These are phyloP conservation scores for Leptocoma aspasia DNA, from an alignment of 2,113 vertebrate genomes.

Conservation along the genomic window DNA sequence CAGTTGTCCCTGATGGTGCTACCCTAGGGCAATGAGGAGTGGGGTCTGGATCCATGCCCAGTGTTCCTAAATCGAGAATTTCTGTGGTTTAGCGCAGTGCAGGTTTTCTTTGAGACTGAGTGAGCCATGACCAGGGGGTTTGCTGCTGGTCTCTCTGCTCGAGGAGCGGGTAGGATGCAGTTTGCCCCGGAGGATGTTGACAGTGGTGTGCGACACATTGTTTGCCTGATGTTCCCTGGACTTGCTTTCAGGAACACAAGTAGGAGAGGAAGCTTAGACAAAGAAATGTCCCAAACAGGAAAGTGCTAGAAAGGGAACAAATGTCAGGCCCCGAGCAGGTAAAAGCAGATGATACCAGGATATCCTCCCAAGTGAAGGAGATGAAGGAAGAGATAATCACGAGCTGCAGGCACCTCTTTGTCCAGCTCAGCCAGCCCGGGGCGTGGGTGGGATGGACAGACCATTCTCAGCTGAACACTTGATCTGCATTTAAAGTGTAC, in stretches of 20 bases:
- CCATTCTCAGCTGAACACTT: neutral
- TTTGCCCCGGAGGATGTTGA: neutral
- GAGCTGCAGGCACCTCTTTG: neutral
- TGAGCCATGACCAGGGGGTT: neutral
- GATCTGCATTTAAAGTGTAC: neutral
- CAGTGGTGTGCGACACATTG: fast-evolving
- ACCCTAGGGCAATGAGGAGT: neutral
- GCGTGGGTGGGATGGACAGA: neutral
- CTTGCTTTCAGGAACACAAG: neutral
- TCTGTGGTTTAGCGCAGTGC: neutral
- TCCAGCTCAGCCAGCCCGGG: fast-evolving
- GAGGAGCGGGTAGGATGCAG: fast-evolving
- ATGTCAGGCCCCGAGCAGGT: neutral
- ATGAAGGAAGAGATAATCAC: neutral
- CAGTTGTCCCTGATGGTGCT: fast-evolving
- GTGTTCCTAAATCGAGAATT: neutral
- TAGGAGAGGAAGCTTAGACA: neutral
- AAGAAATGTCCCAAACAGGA: constrained; percentile 25
- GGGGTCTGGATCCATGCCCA: neutral
- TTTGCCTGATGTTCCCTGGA: neutral
- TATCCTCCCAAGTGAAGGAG: neutral
- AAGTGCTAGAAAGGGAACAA: neutral
- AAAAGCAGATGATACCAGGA: neutral
- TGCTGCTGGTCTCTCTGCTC: neutral
- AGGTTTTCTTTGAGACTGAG: neutral